Conservation (phyloP, 2,888 invertebrate genomes). For the Acleris literana region DNA sequence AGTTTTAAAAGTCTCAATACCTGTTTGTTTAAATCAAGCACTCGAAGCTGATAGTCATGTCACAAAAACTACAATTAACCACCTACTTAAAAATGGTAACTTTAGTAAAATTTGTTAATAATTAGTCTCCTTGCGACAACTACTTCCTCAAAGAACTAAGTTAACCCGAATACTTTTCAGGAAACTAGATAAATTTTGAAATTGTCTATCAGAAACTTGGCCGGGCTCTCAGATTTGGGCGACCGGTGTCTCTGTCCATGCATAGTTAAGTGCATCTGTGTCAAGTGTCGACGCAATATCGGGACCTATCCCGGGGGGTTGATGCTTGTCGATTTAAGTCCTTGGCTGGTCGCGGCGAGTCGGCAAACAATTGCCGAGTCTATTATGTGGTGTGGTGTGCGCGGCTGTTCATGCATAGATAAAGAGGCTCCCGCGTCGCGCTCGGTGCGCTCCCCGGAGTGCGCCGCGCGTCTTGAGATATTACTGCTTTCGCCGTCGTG, state of each 20-base stretch:
- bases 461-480: conserved; percentile 61
- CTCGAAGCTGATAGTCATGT: too few species aligned
- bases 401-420: conserved; percentile 65
- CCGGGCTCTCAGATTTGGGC: conserved; percentile 64
- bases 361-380: conserved; percentile 48
- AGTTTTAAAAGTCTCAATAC: too few species aligned
- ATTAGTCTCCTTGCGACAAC: conserved; percentile 7
- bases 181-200: conserved; percentile 56
- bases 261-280: conserved; percentile 78
- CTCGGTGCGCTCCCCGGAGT: conserved; percentile 54
- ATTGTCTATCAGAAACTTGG: conserved; percentile 63
- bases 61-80: too few species aligned
- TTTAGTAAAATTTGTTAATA: not conserved
- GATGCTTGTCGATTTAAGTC: conserved; percentile 63
- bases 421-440: conserved; percentile 58
- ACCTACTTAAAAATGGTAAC: too few species aligned
- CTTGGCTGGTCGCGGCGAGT: conserved; percentile 53
- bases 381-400: conserved; percentile 42
- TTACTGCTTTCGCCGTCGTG: conserved; percentile 58
- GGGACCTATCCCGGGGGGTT: conserved; percentile 53
- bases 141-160: conserved; percentile 9
- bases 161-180: conserved; percentile 25
- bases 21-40: too few species aligned
- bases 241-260: conserved; percentile 73
- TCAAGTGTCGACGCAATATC: conserved; percentile 77